Evolutionary conservation across 2,888 invertebrate genomes (phyloP).

Genomic region (Limnephilus marmoratus): DNA sequence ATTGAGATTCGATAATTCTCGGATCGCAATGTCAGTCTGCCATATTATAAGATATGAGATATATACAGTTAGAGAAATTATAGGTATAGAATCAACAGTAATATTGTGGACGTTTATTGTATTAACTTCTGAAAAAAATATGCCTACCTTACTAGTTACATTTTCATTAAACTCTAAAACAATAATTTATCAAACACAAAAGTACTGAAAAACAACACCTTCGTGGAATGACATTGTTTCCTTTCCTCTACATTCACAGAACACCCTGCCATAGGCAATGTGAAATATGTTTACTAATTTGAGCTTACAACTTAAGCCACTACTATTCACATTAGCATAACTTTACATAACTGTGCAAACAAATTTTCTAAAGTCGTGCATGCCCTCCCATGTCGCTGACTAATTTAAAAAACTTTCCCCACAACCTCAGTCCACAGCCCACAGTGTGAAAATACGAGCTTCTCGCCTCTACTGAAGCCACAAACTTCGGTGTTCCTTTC

Average conservation of each 20-base stretch:
- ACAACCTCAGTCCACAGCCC: background rate
- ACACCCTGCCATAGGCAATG: background rate
- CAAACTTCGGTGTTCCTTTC: conserved; percentile 16
- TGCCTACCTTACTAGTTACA: background rate
- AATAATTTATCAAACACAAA: background rate
- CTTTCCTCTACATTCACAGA: background rate
- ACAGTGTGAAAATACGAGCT: background rate
- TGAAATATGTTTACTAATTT: background rate
- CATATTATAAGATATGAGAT: no score
- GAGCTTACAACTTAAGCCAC: background rate
- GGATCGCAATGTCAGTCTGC: no score
- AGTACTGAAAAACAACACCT: background rate
- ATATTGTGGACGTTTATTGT: no score
- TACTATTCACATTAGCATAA: background rate
- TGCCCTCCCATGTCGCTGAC: background rate
- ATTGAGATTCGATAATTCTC: no score
- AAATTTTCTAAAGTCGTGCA: conserved; percentile 10
- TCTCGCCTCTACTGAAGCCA: background rate
- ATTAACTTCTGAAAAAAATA: no score
- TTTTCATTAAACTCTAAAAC: background rate
- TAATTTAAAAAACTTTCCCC: conserved; percentile 31
- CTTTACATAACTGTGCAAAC: background rate
- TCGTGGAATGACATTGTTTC: background rate
- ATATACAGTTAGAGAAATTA: no score
- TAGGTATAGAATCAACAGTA: no score